Conservation (phyloP, 1,140 invertebrate genomes). For the Spodoptera frugiperda region DNA sequence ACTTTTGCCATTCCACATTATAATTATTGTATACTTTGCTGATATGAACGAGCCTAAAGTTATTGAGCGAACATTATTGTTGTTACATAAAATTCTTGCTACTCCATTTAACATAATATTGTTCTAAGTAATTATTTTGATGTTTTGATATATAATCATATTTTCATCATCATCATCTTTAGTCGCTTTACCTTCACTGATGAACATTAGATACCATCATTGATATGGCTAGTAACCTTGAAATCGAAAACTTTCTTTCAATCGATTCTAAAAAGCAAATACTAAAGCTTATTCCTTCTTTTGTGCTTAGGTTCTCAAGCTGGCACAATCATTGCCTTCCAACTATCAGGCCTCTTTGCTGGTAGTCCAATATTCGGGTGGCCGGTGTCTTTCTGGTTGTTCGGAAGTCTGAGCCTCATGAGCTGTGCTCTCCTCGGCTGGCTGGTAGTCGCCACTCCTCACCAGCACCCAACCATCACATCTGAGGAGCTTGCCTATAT, state of each 20-base stretch:
- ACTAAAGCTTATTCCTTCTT: no score
- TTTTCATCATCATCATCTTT: no score
- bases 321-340: constrained; percentile 83
- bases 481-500: constrained; percentile 87
- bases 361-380: constrained; percentile 77
- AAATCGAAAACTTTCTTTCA: no score
- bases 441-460: constrained; percentile 83
- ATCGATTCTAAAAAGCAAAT: no score
- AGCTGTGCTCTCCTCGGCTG: constrained; percentile 73
- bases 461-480: constrained; percentile 87
- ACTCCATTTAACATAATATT: no score
- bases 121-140: no score
- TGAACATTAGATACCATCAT: no score
- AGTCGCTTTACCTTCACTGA: no score
- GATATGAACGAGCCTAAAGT: neutral
- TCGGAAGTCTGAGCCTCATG: constrained; percentile 83
- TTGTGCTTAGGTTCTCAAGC: constrained; percentile 63
- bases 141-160: no score
- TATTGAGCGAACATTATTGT: neutral
- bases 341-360: constrained; percentile 79
- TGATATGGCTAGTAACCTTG: no score
- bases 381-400: constrained; percentile 87
- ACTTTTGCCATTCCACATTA: neutral
- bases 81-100: no score
- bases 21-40: neutral